Evolutionary conservation across 2,113 vertebrate species (phyloP), one percentile per base, ranked within the genome.

Genomic region (Mionectes macconnelli): DNA sequence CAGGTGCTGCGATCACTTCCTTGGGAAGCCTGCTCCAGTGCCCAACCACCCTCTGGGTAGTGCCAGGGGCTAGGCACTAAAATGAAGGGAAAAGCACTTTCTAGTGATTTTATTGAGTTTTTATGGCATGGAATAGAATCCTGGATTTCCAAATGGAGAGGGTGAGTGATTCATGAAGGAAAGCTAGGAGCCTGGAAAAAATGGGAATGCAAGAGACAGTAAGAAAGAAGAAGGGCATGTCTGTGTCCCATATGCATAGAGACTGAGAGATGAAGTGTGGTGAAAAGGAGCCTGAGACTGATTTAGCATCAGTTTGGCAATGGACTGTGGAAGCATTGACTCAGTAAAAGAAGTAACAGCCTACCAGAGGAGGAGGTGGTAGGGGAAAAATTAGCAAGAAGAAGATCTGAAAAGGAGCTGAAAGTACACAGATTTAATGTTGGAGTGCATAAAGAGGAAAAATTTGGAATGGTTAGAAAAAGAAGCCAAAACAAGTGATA

Each of bases 241-340:
- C 39, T 72, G 0, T 3, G 31, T 44, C 40, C 57, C 49, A 6
- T 9, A 16, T 19, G 20, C n/a, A 70, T 19, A 87, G 44, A 87
- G 52, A 63, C 56, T 45, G 30, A 12, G 60, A 93, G 84, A 90
- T 57, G n/a, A 92, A 49, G 55, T 57, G 45, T 50, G 57, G n/a
- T 23, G 88, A 21, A 59, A 93, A 35, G 25, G 25, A 85, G 30
- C 25, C 23, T 0, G 0, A 76, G 50, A 83, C 33, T 77, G 23
- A 96, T 94, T 95, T 94, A 93, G 59, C 21, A 4, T 35, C 15
- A 86, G 16, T 64, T 93, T 94, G 79, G 95, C 85, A 95, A 90
- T 0, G 0, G 55, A 50, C 31, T 33, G n/a, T 82, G 50, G 59
- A 94, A 88, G 57, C 70, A 90, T 1, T 94, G 90, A 92, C 59